These are phyloP conservation scores for Acanthurus tractus DNA, from an alignment of 2,797 vertebrate species.

Conservation along the genomic window DNA sequence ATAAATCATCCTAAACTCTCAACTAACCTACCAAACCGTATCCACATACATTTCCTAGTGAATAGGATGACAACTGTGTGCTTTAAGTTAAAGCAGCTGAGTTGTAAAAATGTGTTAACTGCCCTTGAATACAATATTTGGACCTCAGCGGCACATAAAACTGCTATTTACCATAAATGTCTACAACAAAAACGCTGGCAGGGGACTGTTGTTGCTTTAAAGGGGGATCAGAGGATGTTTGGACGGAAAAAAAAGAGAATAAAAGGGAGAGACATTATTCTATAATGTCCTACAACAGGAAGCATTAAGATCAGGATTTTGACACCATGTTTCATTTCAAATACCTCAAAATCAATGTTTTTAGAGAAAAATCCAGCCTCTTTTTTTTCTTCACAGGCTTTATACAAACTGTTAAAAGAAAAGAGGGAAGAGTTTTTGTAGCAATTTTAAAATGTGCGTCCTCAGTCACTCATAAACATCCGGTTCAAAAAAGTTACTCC, in stretches of 20 bases:
- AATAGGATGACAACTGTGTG: constrained; percentile 27
- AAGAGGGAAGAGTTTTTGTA: neutral
- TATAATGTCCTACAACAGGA: neutral
- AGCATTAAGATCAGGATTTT: neutral
- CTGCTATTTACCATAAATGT: constrained; percentile 1
- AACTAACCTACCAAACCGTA: constrained; percentile 12
- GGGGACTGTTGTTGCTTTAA: constrained; percentile 13
- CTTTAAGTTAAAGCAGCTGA: neutral
- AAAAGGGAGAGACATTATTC: neutral
- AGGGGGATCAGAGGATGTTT: neutral
- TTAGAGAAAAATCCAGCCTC: neutral
- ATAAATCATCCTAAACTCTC: constrained; percentile 34
- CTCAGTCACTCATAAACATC: constrained; percentile 28
- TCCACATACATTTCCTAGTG: constrained; percentile 25
- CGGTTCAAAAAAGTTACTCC: constrained; percentile 24
- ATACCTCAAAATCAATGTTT: neutral
- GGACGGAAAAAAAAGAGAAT: neutral
- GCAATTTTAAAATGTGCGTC: neutral
- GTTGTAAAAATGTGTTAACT: constrained; percentile 36
- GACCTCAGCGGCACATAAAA: constrained; percentile 16
- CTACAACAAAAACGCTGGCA: constrained; percentile 1
- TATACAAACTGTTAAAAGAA: neutral
- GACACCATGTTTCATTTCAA: neutral
- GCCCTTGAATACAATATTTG: constrained; percentile 27
- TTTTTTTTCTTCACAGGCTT: neutral